Conservation (phyloP, 2,113 vertebrate genomes). For the Phalacrocorax pelagicus region DNA sequence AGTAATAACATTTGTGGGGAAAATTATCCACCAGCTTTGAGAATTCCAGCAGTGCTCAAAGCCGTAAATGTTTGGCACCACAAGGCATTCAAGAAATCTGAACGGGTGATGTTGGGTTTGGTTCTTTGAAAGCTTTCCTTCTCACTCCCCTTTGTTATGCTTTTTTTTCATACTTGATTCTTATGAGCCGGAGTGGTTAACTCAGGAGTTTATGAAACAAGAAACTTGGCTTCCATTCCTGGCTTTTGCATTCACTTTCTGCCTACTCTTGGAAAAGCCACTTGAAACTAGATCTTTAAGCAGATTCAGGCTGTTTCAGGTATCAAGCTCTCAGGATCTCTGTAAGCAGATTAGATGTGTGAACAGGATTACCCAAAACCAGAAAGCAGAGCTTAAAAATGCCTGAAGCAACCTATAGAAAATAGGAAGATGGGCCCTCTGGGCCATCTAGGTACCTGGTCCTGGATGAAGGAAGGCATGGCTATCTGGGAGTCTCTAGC, state of each 20-base stretch:
- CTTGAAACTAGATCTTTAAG: neutral
- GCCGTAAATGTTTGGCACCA: neutral
- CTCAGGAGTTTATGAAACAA: slow-evolving; percentile 33
- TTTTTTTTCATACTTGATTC: neutral
- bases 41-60: slow-evolving; percentile 22
- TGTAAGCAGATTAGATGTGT: neutral
- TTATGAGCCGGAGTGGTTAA: slow-evolving; percentile 30
- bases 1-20: slow-evolving; percentile 43
- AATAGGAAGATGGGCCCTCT: neutral
- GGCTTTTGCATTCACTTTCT: neutral
- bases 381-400: neutral
- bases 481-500: neutral
- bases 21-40: slow-evolving; percentile 13
- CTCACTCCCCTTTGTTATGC: neutral
- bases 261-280: neutral
- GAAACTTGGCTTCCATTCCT: slow-evolving; percentile 25
- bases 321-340: neutral
- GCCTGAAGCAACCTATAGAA: neutral
- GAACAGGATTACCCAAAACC: neutral
- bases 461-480: neutral
- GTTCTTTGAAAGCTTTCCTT: slow-evolving; percentile 15
- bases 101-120: neutral
- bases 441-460: neutral
- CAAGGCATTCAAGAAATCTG: neutral
- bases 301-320: neutral